Conservation (phyloP, 2,888 invertebrate genomes). For the Lysandra coridon region DNA sequence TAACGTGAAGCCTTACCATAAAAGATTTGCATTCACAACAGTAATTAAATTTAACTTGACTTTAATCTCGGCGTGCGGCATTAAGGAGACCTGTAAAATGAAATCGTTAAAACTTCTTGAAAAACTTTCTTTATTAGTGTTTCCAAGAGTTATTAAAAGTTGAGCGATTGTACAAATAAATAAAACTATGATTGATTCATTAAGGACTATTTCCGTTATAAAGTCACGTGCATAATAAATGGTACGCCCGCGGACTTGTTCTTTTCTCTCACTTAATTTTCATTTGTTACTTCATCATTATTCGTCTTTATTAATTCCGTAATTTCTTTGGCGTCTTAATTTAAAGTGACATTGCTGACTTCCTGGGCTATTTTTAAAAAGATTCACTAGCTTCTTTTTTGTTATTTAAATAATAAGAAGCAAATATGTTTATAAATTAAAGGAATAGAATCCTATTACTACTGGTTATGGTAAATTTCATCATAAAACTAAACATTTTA, state of each 20-base stretch:
- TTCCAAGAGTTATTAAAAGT: constrained; percentile 9
- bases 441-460: too few relatives aligned
- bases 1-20: not conserved
- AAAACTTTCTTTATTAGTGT: not conserved
- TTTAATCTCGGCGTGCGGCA: not conserved
- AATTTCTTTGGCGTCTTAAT: constrained; percentile 6
- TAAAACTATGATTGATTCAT: constrained; percentile 21
- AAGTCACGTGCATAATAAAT: constrained; percentile 16
- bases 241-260: not conserved
- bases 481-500: too few relatives aligned
- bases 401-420: not conserved
- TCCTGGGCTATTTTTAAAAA: not conserved
- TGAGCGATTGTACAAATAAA: constrained; percentile 2
- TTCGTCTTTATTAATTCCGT: constrained; percentile 14
- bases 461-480: too few relatives aligned
- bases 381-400: not conserved
- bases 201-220: not conserved
- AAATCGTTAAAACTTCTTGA: constrained; percentile 18
- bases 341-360: not conserved
- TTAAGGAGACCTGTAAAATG: not conserved
- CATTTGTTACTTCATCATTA: constrained; percentile 21
- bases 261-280: constrained; percentile 15
- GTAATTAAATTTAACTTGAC: not conserved
- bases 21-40: constrained; percentile 1
- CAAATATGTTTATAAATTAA: too few relatives aligned